Evolutionary conservation across 1,140 invertebrate species (phyloP).

Genomic region (Apis cerana): DNA sequence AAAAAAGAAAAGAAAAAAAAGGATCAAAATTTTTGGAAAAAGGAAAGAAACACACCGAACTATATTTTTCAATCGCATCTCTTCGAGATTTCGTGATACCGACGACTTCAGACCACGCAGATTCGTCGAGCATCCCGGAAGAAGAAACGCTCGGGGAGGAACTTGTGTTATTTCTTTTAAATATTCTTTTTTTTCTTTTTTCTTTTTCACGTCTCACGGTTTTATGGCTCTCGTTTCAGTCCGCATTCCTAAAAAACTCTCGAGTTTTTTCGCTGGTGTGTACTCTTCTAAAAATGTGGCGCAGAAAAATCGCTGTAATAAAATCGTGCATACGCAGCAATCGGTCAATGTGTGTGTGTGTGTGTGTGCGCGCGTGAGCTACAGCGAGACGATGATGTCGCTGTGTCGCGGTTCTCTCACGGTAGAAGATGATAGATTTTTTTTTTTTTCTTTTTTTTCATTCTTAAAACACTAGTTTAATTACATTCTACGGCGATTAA

Average conservation of each 20-base stretch:
- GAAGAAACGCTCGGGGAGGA: constrained; percentile 22
- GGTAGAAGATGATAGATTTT: constrained; percentile 26
- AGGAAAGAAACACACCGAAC: neutral
- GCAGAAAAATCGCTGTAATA: constrained; percentile 28
- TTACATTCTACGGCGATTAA: constrained; percentile 38
- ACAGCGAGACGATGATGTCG: neutral
- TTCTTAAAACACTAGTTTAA: constrained; percentile 33
- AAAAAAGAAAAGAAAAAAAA: neutral
- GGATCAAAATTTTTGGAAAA: neutral
- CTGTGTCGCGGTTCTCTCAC: constrained; percentile 10
- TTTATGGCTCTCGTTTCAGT: neutral
- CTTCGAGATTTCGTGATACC: neutral
- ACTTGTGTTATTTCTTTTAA: constrained; percentile 16
- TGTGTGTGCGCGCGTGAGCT: neutral
- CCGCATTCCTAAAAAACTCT: neutral
- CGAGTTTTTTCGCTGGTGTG: neutral
- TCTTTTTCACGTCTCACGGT: neutral
- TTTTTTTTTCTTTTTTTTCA: neutral
- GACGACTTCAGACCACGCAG: constrained; percentile 1
- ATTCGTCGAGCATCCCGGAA: constrained; percentile 3
- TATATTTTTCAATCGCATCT: constrained; percentile 1
- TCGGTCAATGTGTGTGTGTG: constrained; percentile 6
- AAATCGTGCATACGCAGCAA: constrained; percentile 38
- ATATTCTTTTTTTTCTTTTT: neutral
- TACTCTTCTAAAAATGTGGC: neutral